These are phyloP conservation scores for Psilopogon haemacephalus DNA, from an alignment of 2,113 vertebrate species.

Conservation along the genomic window DNA sequence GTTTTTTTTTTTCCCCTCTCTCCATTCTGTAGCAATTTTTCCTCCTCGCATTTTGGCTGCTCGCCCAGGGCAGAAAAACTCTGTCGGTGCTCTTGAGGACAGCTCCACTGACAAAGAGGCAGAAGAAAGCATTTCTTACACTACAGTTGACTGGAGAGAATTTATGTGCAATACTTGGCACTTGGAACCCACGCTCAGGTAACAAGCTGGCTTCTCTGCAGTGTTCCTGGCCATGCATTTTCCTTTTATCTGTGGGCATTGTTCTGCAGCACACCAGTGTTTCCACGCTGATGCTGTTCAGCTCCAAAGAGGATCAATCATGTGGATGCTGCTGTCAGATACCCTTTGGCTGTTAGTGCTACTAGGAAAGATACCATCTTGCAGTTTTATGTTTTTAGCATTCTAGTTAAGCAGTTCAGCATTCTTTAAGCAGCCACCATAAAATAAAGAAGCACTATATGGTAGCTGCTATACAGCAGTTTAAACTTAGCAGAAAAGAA, in stretches of 20 bases:
- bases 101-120: conserved; percentile 80
- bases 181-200: conserved; percentile 96
- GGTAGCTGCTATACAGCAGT: not conserved
- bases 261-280: not conserved
- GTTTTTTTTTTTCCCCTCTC: not conserved
- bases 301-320: not conserved
- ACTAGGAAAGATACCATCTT: not conserved
- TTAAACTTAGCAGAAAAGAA: not conserved
- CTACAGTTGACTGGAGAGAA: conserved; percentile 97
- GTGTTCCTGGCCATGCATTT: not conserved
- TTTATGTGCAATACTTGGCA: conserved; percentile 99
- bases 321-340: not conserved
- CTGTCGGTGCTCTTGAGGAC: conserved; percentile 84
- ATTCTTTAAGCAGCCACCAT: not conserved
- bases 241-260: not conserved
- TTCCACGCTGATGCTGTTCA: not conserved
- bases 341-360: not conserved
- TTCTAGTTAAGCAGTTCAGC: not conserved
- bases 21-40: conserved; percentile 83
- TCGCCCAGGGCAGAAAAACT: conserved; percentile 93
- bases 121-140: conserved; percentile 88
- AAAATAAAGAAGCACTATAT: not conserved
- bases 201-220: not conserved
- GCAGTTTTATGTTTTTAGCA: not conserved
- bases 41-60: conserved; percentile 87